Base-by-base conservation (phyloP, 2,113 vertebrate species). In the rabbit (Oryctolagus cuniculus) region DNA sequence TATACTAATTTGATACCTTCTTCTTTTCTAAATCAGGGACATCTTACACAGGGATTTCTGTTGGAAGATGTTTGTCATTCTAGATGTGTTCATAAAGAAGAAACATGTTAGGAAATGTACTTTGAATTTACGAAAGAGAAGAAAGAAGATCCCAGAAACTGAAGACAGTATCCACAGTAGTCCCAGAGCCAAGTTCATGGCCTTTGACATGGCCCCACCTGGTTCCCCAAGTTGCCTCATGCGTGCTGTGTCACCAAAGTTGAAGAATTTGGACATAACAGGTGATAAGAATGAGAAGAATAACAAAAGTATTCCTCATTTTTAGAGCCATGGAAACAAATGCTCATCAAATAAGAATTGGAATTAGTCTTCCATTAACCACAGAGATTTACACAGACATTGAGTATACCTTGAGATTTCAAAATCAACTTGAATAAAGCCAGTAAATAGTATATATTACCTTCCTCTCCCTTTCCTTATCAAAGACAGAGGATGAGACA, bases 381-480 rank as follows among this genome's bases (percentile, higher is more conserved):
- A 19, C 27, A 8, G 29, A 67, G 24, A 29, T 36, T 70, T 29
- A 66, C 22, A 49, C 22, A 29, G 4, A 80, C n/a, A 74, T 3
- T 2, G 6, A 4, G 22, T 25, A 38, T 4, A 34, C 0, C 2
- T 0, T 7, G 31, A 81, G 51, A 69, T 19, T n/a, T 87, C 51
- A 63, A 92, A 82, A 83, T 27, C 38, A 63, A 80, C 34, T 44
- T 12, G 8, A 25, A n/a, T 27, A 44, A 74, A 53, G 12, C 17
- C 31, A 34, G 64, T n/a, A 38, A 67, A 61, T 29, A 29, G 38
- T n/a, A 16, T 2, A 38, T 17, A 44, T 63, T 24, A 31, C 9
- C 29, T 88, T 25, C 11, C 27, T 73, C 1, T 19, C 63, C 17
- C 69, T 78, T 55, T 29, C 10, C 10, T 6, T 36, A 34, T 44